A percentile compares a stretch with the other conserved stretches of the same genome.
Evolutionary conservation across 2,888 invertebrate genomes (phyloP).

Genomic region (Philereme transversata): DNA sequence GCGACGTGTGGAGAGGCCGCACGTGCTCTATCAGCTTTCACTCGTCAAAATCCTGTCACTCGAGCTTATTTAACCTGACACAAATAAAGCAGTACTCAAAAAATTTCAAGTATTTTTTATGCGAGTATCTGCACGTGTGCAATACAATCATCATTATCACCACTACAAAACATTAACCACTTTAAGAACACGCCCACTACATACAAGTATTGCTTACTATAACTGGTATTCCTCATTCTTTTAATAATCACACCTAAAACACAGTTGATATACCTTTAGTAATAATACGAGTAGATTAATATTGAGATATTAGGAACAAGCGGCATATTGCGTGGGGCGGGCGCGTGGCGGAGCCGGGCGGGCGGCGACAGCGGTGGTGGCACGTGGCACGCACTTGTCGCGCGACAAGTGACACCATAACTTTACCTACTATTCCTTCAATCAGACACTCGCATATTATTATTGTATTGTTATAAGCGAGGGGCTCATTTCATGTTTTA

Average conservation of each 20-base stretch:
- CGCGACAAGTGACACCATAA: slow-evolving; percentile 1
- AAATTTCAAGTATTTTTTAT: background rate
- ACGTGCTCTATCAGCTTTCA: slow-evolving; percentile 18
- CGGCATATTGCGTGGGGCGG: background rate
- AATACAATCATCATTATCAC: background rate
- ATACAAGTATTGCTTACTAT: too few relatives aligned
- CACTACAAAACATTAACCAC: too few relatives aligned
- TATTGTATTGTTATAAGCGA: too few relatives aligned
- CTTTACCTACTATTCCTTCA: too few relatives aligned
- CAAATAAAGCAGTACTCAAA: slow-evolving; percentile 12
- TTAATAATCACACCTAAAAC: too few relatives aligned
- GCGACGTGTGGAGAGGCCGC: slow-evolving; percentile 13
- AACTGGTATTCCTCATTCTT: too few relatives aligned
- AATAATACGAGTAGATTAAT: too few relatives aligned
- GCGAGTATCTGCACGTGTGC: slow-evolving; percentile 2
- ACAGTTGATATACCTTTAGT: too few relatives aligned
- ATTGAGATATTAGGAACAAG: too few relatives aligned
- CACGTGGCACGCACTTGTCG: slow-evolving; percentile 6
- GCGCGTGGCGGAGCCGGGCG: background rate
- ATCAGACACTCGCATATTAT: too few relatives aligned
- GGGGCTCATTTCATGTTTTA: too few relatives aligned
- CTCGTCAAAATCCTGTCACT: slow-evolving; percentile 10
- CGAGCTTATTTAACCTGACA: slow-evolving; percentile 32
- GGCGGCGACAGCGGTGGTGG: background rate
- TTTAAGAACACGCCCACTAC: too few relatives aligned